Percentiles rank a stretch among this genome's conserved stretches.
phyloP scores from a whole-genome alignment of 2,113 vertebrate genomes.

The Festucalex cinctus region DNA sequence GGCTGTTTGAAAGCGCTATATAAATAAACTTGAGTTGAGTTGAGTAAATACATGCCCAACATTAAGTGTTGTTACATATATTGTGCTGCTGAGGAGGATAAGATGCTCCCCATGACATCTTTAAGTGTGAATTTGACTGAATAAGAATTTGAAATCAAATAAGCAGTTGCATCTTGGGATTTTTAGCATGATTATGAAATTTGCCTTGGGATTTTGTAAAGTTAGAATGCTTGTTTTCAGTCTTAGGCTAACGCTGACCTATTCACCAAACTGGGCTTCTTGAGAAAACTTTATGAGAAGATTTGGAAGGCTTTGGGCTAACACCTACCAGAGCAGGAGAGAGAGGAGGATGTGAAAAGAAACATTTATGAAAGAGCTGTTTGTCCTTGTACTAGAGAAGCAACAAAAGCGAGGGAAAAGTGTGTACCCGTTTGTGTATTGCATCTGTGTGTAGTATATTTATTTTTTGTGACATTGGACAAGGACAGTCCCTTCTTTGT shows the following conservation, averaged over 20 bases:
- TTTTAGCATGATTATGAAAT: background rate
- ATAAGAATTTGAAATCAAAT: background rate
- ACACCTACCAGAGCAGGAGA: constrained; percentile 8
- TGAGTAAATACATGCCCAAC: constrained; percentile 6
- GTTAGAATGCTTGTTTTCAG: constrained; percentile 13
- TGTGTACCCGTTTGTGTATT: constrained; percentile 9
- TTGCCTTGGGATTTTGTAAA: background rate
- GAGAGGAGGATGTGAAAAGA: background rate
- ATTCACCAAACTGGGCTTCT: constrained; percentile 25
- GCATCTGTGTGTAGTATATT: background rate
- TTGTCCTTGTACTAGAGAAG: constrained; percentile 39
- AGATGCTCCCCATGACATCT: background rate
- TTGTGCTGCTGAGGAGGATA: background rate
- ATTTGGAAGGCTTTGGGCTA: constrained; percentile 7
- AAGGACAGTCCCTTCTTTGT: constrained; percentile 36
- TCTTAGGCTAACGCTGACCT: constrained; percentile 7
- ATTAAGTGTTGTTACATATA: constrained; percentile 1
- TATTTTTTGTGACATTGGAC: constrained; percentile 39
- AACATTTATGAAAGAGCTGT: constrained; percentile 25
- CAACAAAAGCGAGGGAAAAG: constrained; percentile 24
- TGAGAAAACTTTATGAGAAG: constrained; percentile 29
- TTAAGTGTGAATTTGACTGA: constrained; percentile 8
- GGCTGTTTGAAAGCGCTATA: no score
- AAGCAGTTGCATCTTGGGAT: background rate
- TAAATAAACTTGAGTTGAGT: no score